phyloP scores from a whole-genome alignment of 2,113 vertebrate species.

The Pseudorectes ferrugineus region DNA sequence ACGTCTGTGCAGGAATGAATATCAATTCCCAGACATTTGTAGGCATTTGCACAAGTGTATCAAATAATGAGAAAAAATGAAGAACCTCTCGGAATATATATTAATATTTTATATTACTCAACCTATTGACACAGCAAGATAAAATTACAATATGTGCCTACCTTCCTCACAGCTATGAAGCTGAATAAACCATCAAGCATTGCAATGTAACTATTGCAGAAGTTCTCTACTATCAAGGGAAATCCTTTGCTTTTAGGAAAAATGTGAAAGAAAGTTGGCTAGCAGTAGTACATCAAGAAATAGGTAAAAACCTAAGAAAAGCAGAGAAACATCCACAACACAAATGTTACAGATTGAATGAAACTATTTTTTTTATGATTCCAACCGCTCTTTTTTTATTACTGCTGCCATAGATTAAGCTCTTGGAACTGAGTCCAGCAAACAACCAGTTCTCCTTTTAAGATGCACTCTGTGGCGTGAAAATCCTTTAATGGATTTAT shows the following conservation, averaged over 20 bases:
- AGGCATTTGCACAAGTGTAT: neutral
- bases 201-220: neutral
- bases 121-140: neutral
- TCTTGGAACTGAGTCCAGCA: neutral
- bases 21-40: neutral
- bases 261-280: neutral
- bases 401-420: neutral
- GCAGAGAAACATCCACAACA: neutral
- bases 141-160: neutral
- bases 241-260: neutral
- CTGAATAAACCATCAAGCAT: neutral
- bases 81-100: neutral
- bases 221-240: neutral
- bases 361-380: neutral
- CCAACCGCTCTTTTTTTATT: neutral
- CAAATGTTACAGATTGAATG: neutral
- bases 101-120: neutral
- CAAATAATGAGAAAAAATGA: neutral
- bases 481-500: neutral
- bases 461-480: neutral
- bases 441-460: neutral
- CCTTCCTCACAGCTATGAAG: neutral
- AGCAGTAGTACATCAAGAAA: neutral
- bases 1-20: neutral
- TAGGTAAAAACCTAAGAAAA: neutral